Conservation (phyloP, 2,888 invertebrate genomes). For the Cosmorhoe ocellata region DNA sequence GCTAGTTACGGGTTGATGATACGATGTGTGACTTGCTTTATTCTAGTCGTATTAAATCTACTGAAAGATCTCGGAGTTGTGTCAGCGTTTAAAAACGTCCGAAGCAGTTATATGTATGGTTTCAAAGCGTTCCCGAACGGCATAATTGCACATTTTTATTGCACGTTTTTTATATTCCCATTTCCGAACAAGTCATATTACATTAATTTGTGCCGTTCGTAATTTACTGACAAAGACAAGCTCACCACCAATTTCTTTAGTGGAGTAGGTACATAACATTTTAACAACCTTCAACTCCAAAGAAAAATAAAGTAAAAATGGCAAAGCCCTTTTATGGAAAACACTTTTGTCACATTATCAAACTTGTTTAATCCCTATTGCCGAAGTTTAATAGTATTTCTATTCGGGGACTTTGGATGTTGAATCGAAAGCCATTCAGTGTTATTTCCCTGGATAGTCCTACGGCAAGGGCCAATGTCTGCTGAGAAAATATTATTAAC, state of each 20-base stretch:
- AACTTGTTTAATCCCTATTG: constrained; percentile 12
- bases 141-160: too few relatives aligned
- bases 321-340: constrained; percentile 4
- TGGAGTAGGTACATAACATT: background rate
- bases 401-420: constrained; percentile 21
- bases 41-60: background rate
- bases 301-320: constrained; percentile 7
- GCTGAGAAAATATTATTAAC: too few relatives aligned
- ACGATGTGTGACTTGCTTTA: constrained; percentile 13
- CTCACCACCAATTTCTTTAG: too few relatives aligned
- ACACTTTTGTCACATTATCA: constrained; percentile 17
- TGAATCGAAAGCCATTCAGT: constrained; percentile 27
- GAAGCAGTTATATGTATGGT: too few relatives aligned
- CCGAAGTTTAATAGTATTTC: constrained; percentile 26
- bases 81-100: background rate
- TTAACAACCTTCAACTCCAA: constrained; percentile 1
- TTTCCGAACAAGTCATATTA: too few relatives aligned
- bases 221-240: too few relatives aligned
- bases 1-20: too few relatives aligned
- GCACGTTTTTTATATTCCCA: too few relatives aligned
- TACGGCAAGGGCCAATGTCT: constrained; percentile 5
- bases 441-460: constrained; percentile 32
- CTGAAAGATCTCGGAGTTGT: background rate
- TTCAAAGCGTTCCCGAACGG: too few relatives aligned
- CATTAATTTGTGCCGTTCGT: too few relatives aligned